A percentile compares a stretch with the other conserved stretches of the same genome.
These are phyloP conservation scores for Hybognathus amarus DNA, from an alignment of 2,797 vertebrate genomes.

Conservation along the genomic window DNA sequence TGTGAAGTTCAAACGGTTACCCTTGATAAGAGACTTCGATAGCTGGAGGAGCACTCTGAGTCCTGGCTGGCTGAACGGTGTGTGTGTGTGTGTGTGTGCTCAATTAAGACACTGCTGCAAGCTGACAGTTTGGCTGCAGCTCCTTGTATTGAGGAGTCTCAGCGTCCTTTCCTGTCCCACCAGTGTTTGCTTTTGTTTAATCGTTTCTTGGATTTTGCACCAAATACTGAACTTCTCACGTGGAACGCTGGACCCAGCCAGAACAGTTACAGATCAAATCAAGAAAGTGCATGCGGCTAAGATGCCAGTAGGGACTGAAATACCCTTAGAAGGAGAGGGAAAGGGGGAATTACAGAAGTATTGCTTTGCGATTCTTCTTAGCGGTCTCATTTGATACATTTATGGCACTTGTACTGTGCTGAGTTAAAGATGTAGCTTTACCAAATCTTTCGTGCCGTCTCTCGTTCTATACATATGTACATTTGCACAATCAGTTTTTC, in stretches of 20 bases:
- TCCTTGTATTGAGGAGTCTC: conserved; percentile 6
- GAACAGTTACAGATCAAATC: conserved; percentile 29
- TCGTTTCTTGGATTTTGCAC: conserved; percentile 42
- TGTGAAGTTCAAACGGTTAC: neutral
- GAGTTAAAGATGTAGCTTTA: neutral
- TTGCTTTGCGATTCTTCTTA: neutral
- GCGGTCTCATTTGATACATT: neutral
- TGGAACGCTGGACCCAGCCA: neutral
- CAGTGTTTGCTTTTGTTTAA: conserved; percentile 60
- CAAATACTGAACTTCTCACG: conserved; percentile 16
- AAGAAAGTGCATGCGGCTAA: neutral
- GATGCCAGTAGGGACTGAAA: neutral
- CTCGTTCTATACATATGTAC: conserved; percentile 43
- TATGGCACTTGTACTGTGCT: neutral
- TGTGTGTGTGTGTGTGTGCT: conserved; percentile 59
- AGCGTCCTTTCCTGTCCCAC: conserved; percentile 25
- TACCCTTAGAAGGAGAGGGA: neutral
- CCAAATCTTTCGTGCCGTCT: conserved; percentile 12
- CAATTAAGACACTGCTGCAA: conserved; percentile 69
- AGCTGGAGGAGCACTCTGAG: conserved; percentile 14
- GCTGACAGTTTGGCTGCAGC: conserved; percentile 69
- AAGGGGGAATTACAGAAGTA: neutral
- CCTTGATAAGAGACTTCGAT: conserved; percentile 5
- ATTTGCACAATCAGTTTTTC: conserved; percentile 2
- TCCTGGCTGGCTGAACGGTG: conserved; percentile 56